Base-by-base conservation (phyloP, 2,888 invertebrate genomes). In the Atethmia centrago region DNA sequence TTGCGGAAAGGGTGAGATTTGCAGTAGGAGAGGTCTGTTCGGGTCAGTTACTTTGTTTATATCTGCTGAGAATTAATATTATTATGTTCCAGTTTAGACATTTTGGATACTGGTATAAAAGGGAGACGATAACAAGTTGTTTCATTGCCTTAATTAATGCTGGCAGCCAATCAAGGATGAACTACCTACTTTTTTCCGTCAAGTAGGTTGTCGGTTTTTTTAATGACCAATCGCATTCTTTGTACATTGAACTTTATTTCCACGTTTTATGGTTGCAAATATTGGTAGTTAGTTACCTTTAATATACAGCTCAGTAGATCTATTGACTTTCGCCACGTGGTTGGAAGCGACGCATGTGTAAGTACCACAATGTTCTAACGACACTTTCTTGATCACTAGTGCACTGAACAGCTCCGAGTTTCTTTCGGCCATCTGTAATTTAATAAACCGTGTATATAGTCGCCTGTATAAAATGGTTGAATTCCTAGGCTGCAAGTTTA, bases 341-440 rank as follows among this genome's bases (percentile, higher is more conserved):
- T 98, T 98, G 25, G 97, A 97, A 4, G 98, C 98, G 53, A 97
- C 97, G 90, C 98, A 98, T 2, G 98, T 97, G 91, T 98, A 98
- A 28, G 97, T 97, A 0, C 98, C 98, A 86, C 97, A 97, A 87
- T 98, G 98, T 87, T 97, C 97, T 59, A 97, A 94, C 9, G 97
- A 97, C 51, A 98, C 97, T 91, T 97, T 97, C 95, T 97, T 97
- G 88, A 98, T 97, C 21, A 97, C 97, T 73, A 98, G 89, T 77
- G 97, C 97, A 84, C 97, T 97, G 90, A 97, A 98, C 76, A 97
- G 96, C 87, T 97, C 97, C 1, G 97, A 97, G 86, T 97, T 97
- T 81, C 97, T 96, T 88, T 98, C 97, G 45, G 97, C 97, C 0
- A 97, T 96, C 95, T 97, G 93, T 42, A 14, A 21, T 47, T 14